These are phyloP conservation scores for Patella depressa DNA, from an alignment of 2,888 invertebrate genomes.

Conservation along the genomic window DNA sequence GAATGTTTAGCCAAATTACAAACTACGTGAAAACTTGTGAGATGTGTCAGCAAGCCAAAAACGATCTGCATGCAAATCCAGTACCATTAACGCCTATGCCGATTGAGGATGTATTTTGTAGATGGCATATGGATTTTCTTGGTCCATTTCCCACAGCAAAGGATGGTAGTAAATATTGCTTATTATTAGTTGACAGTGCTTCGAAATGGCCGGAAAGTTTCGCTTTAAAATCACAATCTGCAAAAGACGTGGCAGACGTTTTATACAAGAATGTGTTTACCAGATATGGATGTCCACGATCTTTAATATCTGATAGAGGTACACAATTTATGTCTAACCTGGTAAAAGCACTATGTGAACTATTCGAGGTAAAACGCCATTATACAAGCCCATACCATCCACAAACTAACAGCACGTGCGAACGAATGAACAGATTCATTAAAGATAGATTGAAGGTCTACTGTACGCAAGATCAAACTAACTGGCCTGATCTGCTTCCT, in stretches of 20 bases:
- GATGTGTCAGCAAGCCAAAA: slow-evolving; percentile 29
- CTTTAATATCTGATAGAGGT: slow-evolving; percentile 36
- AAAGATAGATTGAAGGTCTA: slow-evolving; percentile 10
- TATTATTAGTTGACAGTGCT: slow-evolving; percentile 17
- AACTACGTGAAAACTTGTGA: slow-evolving; percentile 29
- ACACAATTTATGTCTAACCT: slow-evolving; percentile 31
- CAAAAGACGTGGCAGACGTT: slow-evolving; percentile 14
- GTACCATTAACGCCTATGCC: slow-evolving; percentile 33
- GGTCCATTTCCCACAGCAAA: too few relatives aligned
- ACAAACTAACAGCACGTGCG: slow-evolving; percentile 16
- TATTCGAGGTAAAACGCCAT: slow-evolving; percentile 12
- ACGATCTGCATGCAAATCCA: slow-evolving; percentile 14
- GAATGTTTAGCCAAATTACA: slow-evolving; percentile 27
- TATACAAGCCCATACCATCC: slow-evolving; percentile 18
- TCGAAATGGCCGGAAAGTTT: slow-evolving; percentile 20
- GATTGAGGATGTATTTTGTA: too few relatives aligned
- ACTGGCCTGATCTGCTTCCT: slow-evolving; percentile 17
- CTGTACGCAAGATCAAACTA: not conserved
- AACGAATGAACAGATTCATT: slow-evolving; percentile 22
- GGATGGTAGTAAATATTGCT: too few relatives aligned
- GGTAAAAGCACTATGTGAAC: slow-evolving; percentile 18
- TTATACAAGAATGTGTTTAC: slow-evolving; percentile 24
- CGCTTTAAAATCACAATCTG: slow-evolving; percentile 19
- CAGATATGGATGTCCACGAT: slow-evolving; percentile 24
- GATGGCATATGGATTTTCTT: too few relatives aligned